Percentiles rank a stretch among this genome's conserved stretches.
phyloP scores from a whole-genome alignment of 2,113 vertebrate genomes.

The Strix uralensis region DNA sequence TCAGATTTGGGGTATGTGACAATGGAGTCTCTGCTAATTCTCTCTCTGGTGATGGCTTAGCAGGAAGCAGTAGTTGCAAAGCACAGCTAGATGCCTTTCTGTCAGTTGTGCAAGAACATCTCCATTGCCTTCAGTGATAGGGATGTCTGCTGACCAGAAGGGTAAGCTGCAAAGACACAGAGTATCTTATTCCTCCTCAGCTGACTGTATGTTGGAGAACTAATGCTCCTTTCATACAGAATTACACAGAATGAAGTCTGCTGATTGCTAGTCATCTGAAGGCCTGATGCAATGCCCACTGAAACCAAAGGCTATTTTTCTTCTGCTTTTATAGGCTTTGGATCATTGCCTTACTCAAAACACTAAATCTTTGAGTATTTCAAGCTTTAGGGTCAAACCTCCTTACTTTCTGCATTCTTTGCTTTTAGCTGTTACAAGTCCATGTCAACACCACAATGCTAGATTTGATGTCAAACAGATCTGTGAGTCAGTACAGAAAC shows the following conservation, averaged over 20 bases:
- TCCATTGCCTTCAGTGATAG: not conserved
- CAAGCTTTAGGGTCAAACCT: not conserved
- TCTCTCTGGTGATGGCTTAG: not conserved
- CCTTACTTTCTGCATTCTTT: not conserved
- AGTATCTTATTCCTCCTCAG: not conserved
- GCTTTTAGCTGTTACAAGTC: not conserved
- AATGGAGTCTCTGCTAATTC: not conserved
- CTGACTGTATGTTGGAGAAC: not conserved
- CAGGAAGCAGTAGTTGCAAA: not conserved
- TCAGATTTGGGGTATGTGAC: not conserved
- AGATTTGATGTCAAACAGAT: not conserved
- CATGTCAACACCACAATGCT: not conserved
- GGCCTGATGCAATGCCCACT: not conserved
- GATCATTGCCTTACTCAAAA: not conserved
- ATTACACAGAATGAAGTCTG: not conserved
- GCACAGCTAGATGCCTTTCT: not conserved
- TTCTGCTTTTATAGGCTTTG: conserved; percentile 1
- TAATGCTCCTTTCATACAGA: not conserved
- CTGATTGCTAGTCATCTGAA: conserved; percentile 10
- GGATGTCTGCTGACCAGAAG: not conserved
- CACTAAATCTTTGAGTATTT: conserved; percentile 21
- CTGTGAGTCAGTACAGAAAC: not conserved
- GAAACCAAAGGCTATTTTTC: conserved; percentile 1
- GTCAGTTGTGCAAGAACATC: not conserved
- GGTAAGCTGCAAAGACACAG: not conserved